phyloP scores from a whole-genome alignment of 2,888 invertebrate genomes.

The Nephrotoma appendiculata region DNA sequence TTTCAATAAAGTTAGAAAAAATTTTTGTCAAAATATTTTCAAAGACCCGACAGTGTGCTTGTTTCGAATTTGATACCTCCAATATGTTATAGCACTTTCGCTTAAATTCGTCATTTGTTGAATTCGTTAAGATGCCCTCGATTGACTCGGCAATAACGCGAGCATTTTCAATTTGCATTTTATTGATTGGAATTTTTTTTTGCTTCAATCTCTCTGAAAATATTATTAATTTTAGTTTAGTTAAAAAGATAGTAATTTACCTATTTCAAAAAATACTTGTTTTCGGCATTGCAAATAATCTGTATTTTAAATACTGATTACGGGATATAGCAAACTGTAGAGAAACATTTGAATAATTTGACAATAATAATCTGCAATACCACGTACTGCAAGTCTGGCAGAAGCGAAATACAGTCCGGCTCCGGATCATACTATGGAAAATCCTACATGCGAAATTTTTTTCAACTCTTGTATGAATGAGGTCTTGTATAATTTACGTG shows the following conservation, averaged over 20 bases:
- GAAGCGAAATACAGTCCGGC: no score
- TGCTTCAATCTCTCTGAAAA: background rate
- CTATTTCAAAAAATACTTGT: background rate
- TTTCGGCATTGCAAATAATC: background rate
- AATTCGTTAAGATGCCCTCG: conserved; percentile 4
- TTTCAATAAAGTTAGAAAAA: background rate
- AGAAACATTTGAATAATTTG: background rate
- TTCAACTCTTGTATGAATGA: no score
- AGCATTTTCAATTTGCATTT: background rate
- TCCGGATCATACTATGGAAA: no score
- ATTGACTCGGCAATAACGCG: conserved; percentile 5
- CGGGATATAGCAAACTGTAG: background rate
- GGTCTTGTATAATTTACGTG: no score
- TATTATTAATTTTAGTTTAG: background rate
- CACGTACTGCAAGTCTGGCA: no score
- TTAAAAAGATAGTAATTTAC: background rate
- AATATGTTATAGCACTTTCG: background rate
- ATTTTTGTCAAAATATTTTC: background rate
- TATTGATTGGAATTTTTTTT: background rate
- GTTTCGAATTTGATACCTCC: background rate
- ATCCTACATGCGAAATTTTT: no score
- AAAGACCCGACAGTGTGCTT: conserved; percentile 1
- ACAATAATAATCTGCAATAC: background rate
- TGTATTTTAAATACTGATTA: background rate
- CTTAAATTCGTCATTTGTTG: conserved; percentile 5